A percentile compares a stretch with the other conserved stretches of the same genome.
These are phyloP conservation scores for Vesta saturnalis DNA, from an alignment of 2,888 invertebrate genomes.

Conservation along the genomic window DNA sequence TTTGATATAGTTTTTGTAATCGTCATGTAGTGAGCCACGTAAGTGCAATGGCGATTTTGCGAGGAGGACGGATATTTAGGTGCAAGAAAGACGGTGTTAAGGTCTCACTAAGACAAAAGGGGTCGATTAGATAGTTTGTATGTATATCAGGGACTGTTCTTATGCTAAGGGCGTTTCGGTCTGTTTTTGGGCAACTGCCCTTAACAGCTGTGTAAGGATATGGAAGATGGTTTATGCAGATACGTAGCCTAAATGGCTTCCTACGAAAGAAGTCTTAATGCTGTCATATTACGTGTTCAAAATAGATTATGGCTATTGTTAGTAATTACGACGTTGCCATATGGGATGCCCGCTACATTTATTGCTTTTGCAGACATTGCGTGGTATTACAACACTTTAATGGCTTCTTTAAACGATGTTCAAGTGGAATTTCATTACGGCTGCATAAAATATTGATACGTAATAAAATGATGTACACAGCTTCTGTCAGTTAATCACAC, in stretches of 20 bases:
- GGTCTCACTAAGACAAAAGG: conserved; percentile 55
- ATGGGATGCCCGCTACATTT: conserved; percentile 54
- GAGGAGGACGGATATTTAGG: conserved; percentile 41
- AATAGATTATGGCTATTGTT: conserved; percentile 62
- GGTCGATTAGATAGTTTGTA: conserved; percentile 61
- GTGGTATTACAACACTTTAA: conserved; percentile 56
- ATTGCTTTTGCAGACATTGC: conserved; percentile 54
- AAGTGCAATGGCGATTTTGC: conserved; percentile 48
- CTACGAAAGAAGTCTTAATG: conserved; percentile 62
- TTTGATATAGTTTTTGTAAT: conserved; percentile 44
- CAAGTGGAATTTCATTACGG: conserved; percentile 36
- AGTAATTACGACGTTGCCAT: conserved; percentile 61
- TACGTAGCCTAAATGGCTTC: conserved; percentile 58
- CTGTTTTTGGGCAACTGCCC: conserved; percentile 50
- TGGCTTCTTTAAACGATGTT: conserved; percentile 47
- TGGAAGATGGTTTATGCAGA: conserved; percentile 61
- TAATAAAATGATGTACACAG: conserved; percentile 3
- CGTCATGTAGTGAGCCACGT: conserved; percentile 37
- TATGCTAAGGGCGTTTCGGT: conserved; percentile 48
- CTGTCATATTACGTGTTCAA: conserved; percentile 63
- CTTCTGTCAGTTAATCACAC: not conserved
- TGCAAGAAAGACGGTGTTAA: conserved; percentile 41
- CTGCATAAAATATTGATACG: conserved; percentile 25
- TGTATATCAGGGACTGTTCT: conserved; percentile 54
- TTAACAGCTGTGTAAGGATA: conserved; percentile 58